Conservation (phyloP, 2,113 vertebrate genomes). For the Perognathus longimembris region DNA sequence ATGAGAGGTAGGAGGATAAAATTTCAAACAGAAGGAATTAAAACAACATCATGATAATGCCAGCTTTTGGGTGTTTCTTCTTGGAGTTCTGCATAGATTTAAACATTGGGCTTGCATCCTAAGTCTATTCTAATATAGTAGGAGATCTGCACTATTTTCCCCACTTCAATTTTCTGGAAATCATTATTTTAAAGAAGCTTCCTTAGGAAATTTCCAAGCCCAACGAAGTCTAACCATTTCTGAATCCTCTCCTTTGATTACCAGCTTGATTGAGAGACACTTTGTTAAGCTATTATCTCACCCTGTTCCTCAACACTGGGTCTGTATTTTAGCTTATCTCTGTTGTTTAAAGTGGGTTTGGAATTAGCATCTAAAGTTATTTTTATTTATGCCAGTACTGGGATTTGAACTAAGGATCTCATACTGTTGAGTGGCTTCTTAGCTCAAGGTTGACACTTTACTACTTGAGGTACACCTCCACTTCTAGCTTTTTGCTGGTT, state of each 20-base stretch:
- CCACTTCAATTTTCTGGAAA: conserved; percentile 62
- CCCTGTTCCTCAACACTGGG: not conserved
- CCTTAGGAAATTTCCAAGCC: conserved; percentile 33
- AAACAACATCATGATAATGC: not conserved
- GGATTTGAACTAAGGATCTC: too few species aligned
- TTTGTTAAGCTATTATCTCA: fast-evolving
- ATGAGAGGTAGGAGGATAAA: not conserved
- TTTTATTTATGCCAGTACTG: too few species aligned
- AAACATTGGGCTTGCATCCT: not conserved
- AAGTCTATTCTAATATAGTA: conserved; percentile 27
- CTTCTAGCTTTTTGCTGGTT: too few species aligned
- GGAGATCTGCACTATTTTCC: not conserved
- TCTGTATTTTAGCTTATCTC: not conserved
- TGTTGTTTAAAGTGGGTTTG: not conserved
- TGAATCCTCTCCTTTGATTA: not conserved
- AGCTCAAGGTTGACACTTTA: too few species aligned
- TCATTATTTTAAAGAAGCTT: conserved; percentile 62
- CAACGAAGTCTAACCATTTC: conserved; percentile 21
- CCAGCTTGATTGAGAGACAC: not conserved
- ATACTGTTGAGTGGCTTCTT: too few species aligned
- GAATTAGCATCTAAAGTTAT: not conserved
- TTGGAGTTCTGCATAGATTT: not conserved
- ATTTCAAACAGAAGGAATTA: not conserved
- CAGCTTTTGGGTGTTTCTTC: not conserved
- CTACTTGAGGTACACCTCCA: too few species aligned